A percentile compares a stretch with the other conserved stretches of the same genome.
phyloP scores from a whole-genome alignment of 2,888 invertebrate species.

The Andrena camellia region DNA sequence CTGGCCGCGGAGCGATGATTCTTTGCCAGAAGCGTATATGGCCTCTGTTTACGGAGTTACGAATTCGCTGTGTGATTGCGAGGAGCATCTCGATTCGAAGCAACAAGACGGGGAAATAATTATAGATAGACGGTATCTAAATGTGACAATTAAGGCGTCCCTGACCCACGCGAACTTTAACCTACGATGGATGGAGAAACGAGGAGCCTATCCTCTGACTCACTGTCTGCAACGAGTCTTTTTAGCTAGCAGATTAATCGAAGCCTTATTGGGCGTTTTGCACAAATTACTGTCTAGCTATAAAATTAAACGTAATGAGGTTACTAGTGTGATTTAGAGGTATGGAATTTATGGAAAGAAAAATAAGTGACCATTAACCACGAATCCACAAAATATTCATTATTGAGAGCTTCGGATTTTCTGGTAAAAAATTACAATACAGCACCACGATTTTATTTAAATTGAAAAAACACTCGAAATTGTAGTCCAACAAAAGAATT shows the following conservation, averaged over 20 bases:
- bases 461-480: too few relatives aligned
- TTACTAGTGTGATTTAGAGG: not conserved
- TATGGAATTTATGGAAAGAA: not conserved
- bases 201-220: constrained; percentile 31
- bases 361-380: not conserved
- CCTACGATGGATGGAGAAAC: constrained; percentile 27
- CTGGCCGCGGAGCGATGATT: not conserved
- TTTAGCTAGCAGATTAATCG: constrained; percentile 21
- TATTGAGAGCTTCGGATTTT: not conserved
- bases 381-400: not conserved
- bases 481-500: too few relatives aligned
- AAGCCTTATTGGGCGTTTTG: not conserved
- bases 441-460: too few relatives aligned
- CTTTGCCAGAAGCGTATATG: constrained; percentile 3
- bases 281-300: too few relatives aligned
- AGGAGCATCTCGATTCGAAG: not conserved
- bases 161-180: constrained; percentile 66
- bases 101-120: constrained; percentile 38
- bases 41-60: constrained; percentile 13
- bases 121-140: constrained; percentile 62
- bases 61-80: not conserved
- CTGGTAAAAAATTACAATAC: too few relatives aligned
- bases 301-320: not conserved
- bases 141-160: constrained; percentile 69
- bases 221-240: constrained; percentile 42